A percentile compares a stretch with the other conserved stretches of the same genome.
Evolutionary conservation across 1,140 invertebrate genomes (phyloP).

Genomic region (Ridgeia piscesae): DNA sequence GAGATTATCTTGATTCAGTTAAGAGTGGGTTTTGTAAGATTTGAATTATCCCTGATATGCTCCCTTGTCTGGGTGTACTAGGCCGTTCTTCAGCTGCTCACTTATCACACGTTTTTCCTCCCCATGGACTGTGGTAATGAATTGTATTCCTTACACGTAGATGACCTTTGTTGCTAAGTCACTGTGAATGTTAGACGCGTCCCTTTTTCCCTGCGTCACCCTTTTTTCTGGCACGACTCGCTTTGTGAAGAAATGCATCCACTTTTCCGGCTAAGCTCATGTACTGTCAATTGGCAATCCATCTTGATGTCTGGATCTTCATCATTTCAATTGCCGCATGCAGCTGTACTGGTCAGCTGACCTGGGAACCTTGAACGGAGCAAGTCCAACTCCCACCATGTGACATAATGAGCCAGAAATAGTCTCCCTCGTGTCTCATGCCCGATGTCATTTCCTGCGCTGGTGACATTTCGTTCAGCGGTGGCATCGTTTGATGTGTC

Average conservation of each 20-base stretch:
- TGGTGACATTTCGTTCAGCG: neutral
- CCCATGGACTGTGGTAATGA: neutral
- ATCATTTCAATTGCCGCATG: neutral
- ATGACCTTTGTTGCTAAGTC: neutral
- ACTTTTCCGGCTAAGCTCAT: neutral
- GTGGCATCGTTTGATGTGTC: neutral
- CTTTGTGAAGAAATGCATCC: too few species aligned
- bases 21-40: neutral
- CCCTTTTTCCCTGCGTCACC: neutral
- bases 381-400: neutral
- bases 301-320: neutral
- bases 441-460: neutral
- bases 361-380: neutral
- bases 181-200: neutral
- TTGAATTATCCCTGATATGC: neutral
- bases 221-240: neutral
- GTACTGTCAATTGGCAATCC: neutral
- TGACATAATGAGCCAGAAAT: neutral
- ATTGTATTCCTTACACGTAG: neutral
- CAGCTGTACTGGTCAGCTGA: neutral
- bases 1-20: neutral
- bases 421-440: neutral
- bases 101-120: neutral
- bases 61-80: neutral
- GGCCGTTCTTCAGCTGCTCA: neutral